Conservation (phyloP, 1,140 invertebrate species). For the Ctenoplectra terminalis region DNA sequence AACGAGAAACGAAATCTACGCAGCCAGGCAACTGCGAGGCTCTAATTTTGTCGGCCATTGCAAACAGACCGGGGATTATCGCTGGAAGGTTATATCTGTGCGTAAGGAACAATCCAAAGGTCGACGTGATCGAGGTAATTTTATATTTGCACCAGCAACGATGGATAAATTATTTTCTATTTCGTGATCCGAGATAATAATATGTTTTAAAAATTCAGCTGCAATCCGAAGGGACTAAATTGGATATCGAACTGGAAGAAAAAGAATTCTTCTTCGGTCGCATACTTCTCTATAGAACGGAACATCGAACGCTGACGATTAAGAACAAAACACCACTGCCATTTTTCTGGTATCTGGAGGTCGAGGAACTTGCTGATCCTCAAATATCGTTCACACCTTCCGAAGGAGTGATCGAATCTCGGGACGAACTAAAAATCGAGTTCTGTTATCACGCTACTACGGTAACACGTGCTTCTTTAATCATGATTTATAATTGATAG, state of each 20-base stretch:
- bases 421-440: constrained; percentile 53
- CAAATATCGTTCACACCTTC: constrained; percentile 61
- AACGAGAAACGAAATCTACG: constrained; percentile 19
- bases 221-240: constrained; percentile 60
- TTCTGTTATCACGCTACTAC: constrained; percentile 62
- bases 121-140: constrained; percentile 67
- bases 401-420: constrained; percentile 49
- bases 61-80: constrained; percentile 57
- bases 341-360: constrained; percentile 65
- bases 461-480: constrained; percentile 38
- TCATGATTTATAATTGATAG: neutral
- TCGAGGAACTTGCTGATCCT: constrained; percentile 31
- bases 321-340: constrained; percentile 63
- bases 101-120: constrained; percentile 69
- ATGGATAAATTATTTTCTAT: neutral
- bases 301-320: constrained; percentile 53
- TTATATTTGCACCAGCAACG: neutral
- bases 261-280: constrained; percentile 69
- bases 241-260: constrained; percentile 67
- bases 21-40: constrained; percentile 24
- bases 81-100: constrained; percentile 61
- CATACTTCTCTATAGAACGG: constrained; percentile 64
- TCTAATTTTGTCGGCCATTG: constrained; percentile 63
- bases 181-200: too few species aligned
- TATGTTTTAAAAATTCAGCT: too few species aligned